These are phyloP conservation scores for Rhabdophis nuchalis DNA, from an alignment of 2,797 vertebrate species.

Conservation along the genomic window DNA sequence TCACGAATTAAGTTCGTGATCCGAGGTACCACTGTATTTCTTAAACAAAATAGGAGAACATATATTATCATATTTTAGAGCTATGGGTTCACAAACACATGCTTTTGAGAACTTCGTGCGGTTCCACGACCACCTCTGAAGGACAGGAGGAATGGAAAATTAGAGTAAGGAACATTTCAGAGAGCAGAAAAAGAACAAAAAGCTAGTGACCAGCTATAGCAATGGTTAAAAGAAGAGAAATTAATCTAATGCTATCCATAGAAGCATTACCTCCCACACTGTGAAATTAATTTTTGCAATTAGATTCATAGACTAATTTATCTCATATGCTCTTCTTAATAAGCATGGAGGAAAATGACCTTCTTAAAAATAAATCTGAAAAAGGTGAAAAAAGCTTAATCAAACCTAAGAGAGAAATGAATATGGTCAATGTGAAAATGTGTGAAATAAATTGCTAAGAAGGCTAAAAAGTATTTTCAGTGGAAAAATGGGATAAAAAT, in stretches of 20 bases:
- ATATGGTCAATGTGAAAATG: neutral
- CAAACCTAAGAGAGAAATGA: constrained; percentile 16
- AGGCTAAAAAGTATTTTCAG: neutral
- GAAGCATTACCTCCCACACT: neutral
- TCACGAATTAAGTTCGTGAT: no score
- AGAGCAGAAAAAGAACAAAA: neutral
- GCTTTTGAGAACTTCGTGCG: neutral
- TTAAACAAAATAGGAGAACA: neutral
- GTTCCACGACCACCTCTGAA: neutral
- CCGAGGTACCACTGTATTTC: no score
- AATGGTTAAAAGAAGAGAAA: neutral
- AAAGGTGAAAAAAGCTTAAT: neutral
- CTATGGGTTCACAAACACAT: neutral
- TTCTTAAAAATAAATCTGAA: neutral
- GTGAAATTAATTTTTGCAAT: neutral
- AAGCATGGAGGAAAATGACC: constrained; percentile 11
- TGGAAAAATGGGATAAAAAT: neutral
- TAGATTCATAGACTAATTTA: neutral
- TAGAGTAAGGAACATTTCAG: neutral
- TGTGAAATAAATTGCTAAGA: neutral
- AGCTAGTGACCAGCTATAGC: neutral
- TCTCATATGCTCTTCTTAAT: constrained; percentile 1
- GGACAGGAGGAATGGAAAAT: neutral
- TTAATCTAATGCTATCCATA: neutral
- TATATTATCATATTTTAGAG: neutral